Evolutionary conservation across 1,140 invertebrate genomes (phyloP).

Genomic region (Drosophila nikananu): DNA sequence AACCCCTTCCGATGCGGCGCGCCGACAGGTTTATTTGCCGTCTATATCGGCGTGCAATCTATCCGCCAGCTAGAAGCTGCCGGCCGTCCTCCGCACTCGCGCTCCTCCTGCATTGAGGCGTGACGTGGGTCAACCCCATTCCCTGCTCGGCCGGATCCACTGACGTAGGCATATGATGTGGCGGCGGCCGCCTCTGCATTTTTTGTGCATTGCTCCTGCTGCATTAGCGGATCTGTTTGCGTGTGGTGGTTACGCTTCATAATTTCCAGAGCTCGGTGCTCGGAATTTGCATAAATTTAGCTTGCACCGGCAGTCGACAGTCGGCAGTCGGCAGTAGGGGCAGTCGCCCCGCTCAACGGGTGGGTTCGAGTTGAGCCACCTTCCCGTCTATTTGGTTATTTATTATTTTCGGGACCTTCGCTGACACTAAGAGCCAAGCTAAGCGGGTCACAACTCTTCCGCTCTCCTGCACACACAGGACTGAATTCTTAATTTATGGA

Average conservation of each 20-base stretch:
- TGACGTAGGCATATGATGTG: constrained; percentile 24
- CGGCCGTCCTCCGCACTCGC: background rate
- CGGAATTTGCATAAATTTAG: constrained; percentile 57
- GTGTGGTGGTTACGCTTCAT: constrained; percentile 56
- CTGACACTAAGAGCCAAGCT: constrained; percentile 32
- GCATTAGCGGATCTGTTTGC: constrained; percentile 25
- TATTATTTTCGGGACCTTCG: constrained; percentile 42
- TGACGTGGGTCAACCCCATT: constrained; percentile 29
- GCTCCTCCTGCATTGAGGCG: constrained; percentile 59
- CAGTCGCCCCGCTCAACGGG: constrained; percentile 3
- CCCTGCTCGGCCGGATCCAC: background rate
- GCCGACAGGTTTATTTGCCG: constrained; percentile 31
- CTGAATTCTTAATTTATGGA: background rate
- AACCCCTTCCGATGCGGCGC: constrained; percentile 31
- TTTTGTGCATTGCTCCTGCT: constrained; percentile 39
- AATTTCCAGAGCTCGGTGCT: constrained; percentile 38
- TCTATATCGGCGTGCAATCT: constrained; percentile 72
- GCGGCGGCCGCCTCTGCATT: constrained; percentile 50
- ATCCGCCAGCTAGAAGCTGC: constrained; percentile 5
- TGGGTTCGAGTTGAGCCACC: constrained; percentile 1
- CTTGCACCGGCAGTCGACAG: constrained; percentile 21
- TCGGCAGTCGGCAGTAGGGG: background rate
- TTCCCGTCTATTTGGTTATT: constrained; percentile 38
- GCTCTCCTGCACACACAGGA: constrained; percentile 1
- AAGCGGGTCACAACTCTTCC: constrained; percentile 2